Conservation (phyloP, 2,888 invertebrate species). For the Operophtera brumata region DNA sequence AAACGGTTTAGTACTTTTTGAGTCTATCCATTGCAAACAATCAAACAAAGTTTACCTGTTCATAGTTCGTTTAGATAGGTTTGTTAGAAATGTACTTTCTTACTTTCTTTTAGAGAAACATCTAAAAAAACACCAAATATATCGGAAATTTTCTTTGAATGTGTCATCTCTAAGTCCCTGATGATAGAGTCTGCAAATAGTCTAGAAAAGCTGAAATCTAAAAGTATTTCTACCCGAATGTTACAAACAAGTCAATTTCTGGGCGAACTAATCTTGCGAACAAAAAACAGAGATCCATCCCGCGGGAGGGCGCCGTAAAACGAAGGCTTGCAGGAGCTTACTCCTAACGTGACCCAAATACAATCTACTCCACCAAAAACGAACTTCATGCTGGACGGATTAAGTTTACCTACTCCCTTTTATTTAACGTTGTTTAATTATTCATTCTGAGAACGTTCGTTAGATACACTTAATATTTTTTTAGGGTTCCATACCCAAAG, state of each 20-base stretch:
- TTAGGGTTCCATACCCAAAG: too few relatives aligned
- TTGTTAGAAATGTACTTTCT: too few relatives aligned
- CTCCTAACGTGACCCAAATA: conserved; percentile 17
- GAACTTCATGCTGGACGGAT: background rate
- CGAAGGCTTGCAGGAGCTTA: conserved; percentile 11
- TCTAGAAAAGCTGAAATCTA: background rate
- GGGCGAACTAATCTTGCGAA: conserved; percentile 29
- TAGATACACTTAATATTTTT: too few relatives aligned
- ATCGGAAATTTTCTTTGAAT: too few relatives aligned
- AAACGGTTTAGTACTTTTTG: too few relatives aligned
- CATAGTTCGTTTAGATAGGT: too few relatives aligned
- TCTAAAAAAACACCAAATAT: too few relatives aligned
- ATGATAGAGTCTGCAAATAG: background rate
- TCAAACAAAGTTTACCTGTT: too few relatives aligned
- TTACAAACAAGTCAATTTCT: conserved; percentile 26
- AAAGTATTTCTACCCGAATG: conserved; percentile 3
- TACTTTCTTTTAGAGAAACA: too few relatives aligned
- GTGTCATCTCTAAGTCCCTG: too few relatives aligned
- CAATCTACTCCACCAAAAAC: background rate
- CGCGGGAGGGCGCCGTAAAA: conserved; percentile 14
- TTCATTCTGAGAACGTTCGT: background rate
- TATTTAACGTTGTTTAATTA: background rate
- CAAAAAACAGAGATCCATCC: conserved; percentile 27
- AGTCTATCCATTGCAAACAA: too few relatives aligned
- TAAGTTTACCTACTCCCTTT: background rate